A percentile compares a stretch with the other conserved stretches of the same genome.
These are phyloP conservation scores for Nysson spinosus DNA, from an alignment of 2,888 invertebrate species.

Conservation along the genomic window DNA sequence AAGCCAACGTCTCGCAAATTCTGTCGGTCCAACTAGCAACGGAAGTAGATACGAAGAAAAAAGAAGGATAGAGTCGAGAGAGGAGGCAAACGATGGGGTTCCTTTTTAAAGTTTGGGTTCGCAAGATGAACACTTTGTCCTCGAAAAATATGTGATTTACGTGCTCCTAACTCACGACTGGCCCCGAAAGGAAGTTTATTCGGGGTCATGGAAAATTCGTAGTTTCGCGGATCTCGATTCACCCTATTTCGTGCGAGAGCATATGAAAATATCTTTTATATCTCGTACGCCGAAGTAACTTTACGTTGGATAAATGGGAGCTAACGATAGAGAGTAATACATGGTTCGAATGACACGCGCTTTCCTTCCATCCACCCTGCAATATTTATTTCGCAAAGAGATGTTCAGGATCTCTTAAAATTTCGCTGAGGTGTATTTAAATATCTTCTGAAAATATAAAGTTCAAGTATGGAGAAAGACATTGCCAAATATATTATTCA, in stretches of 20 bases:
- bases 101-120: conserved; percentile 36
- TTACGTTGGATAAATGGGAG: too few relatives aligned
- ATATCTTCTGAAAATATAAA: too few relatives aligned
- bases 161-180: not conserved
- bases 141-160: conserved; percentile 23
- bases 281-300: not conserved
- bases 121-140: conserved; percentile 24
- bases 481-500: too few relatives aligned
- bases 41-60: not conserved
- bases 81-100: conserved; percentile 9
- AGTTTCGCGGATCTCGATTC: not conserved
- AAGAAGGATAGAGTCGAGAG: not conserved
- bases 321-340: not conserved
- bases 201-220: not conserved
- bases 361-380: too few relatives aligned
- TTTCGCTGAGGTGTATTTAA: too few relatives aligned
- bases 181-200: conserved; percentile 5
- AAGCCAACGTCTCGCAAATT: conserved; percentile 26
- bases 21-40: conserved; percentile 7
- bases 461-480: too few relatives aligned
- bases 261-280: not conserved
- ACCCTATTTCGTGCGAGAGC: not conserved
- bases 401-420: too few relatives aligned
- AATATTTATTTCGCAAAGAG: too few relatives aligned
- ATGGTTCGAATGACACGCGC: too few relatives aligned